Evolutionary conservation across 2,797 vertebrate genomes (phyloP).

Genomic region (Sylvia borin): DNA sequence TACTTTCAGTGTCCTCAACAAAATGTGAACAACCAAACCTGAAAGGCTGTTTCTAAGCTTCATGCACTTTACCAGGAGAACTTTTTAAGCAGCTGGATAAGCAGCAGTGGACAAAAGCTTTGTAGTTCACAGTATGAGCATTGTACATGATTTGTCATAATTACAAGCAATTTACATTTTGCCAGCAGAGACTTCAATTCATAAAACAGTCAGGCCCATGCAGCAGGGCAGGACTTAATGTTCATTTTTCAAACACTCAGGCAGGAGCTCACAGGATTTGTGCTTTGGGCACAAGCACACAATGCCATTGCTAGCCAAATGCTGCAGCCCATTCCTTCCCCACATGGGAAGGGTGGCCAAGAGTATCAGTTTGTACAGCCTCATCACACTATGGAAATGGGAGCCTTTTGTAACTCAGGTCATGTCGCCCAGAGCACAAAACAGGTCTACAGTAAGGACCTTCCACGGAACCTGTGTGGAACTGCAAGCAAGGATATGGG

Average conservation of each 20-base stretch:
- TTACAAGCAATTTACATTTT: background rate
- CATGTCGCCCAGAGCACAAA: background rate
- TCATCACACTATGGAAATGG: background rate
- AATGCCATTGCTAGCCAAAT: background rate
- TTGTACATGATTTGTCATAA: background rate
- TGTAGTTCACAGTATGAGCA: background rate
- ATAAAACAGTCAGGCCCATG: background rate
- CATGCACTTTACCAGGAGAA: background rate
- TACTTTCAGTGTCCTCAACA: background rate
- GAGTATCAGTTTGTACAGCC: background rate
- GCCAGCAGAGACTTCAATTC: background rate
- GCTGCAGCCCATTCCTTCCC: background rate
- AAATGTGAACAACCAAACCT: background rate
- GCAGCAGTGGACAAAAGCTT: background rate
- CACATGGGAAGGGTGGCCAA: background rate
- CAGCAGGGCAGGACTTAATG: background rate
- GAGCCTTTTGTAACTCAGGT: background rate
- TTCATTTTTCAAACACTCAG: background rate
- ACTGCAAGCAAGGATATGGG: background rate
- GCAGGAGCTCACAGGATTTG: background rate
- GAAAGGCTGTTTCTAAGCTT: background rate
- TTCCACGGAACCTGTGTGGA: background rate
- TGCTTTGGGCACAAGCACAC: background rate
- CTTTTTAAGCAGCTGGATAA: slow-evolving; percentile 5
- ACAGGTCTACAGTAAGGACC: background rate